phyloP scores from a whole-genome alignment of 2,797 vertebrate species.

The Gouania willdenowi region DNA sequence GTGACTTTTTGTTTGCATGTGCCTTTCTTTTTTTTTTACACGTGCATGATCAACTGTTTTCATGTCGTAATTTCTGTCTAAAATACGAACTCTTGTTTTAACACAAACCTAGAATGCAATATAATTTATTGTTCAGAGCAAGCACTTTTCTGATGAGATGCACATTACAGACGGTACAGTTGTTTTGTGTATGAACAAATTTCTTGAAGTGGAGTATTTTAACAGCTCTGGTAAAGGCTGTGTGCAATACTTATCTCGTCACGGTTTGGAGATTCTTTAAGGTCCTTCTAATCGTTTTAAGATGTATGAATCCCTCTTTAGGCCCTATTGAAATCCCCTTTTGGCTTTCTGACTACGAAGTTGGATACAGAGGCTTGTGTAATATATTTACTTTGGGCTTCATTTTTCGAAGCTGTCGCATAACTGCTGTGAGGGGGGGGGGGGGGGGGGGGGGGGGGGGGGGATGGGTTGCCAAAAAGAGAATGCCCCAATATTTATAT shows the following conservation, averaged over 20 bases:
- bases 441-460: no score
- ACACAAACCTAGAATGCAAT: slow-evolving; percentile 39
- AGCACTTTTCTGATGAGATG: slow-evolving; percentile 33
- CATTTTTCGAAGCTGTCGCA: slow-evolving; percentile 59
- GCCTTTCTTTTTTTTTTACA: slow-evolving; percentile 35
- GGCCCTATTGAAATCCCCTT: slow-evolving; percentile 27
- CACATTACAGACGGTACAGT: slow-evolving; percentile 18
- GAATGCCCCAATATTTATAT: slow-evolving; percentile 48
- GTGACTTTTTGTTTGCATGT: slow-evolving; percentile 15
- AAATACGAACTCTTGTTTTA: slow-evolving; percentile 15
- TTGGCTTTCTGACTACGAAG: slow-evolving; percentile 6
- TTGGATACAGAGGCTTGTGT: slow-evolving; percentile 10
- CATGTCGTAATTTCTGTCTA: slow-evolving; percentile 1
- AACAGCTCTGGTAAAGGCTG: slow-evolving; percentile 29
- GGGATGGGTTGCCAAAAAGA: slow-evolving; percentile 25
- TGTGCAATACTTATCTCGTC: slow-evolving; percentile 72
- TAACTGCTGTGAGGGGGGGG: slow-evolving; percentile 56
- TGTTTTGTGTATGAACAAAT: background rate
- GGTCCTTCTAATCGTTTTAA: slow-evolving; percentile 9
- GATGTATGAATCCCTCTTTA: slow-evolving; percentile 1
- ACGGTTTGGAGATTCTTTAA: slow-evolving; percentile 44
- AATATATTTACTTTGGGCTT: slow-evolving; percentile 49
- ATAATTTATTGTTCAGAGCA: slow-evolving; percentile 20
- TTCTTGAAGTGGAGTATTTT: background rate
- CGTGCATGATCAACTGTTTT: slow-evolving; percentile 18